Base-by-base conservation (phyloP, 2,113 vertebrate species). In the Microtus montanus region DNA sequence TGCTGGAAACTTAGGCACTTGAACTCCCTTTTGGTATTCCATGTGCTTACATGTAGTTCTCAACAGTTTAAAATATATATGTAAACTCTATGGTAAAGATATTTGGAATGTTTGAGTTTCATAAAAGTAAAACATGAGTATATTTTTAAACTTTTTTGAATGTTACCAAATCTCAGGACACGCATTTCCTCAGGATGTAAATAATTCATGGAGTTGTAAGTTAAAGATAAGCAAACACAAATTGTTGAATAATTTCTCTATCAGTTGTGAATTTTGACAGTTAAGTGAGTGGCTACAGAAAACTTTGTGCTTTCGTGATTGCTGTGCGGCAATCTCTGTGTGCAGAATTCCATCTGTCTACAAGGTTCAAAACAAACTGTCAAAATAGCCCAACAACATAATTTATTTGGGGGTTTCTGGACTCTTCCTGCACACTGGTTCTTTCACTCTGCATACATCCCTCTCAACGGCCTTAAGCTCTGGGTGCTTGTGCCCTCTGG, bases 281-380 rank as follows among this genome's bases (percentile, higher is more conserved):
- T n/a, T 28, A 85, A 90, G 68, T 54, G 38, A 64, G 41, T 54
- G 14, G 80, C 87, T 68, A 77, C 28, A 58, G 7, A 66, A 85
- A 83, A 22, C 1, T 0, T 7, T 70, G 41, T 12, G 11, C 61
- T 44, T 0, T 0, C 26, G 13, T 35, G 73, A 26, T 9, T 44
- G 54, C 33, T n/a, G 13, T 5, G 87, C 38, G 80, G 38, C 91
- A 93, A 74, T 75, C 35, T 89, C 49, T 75, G 74, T 33, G 2
- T 61, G 58, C 3, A 41, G 80, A 49, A 66, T 8, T 54, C 61
- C 85, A 68, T 64, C 94, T 90, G 77, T 94, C 66, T 97, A 84
- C 80, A 44, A 24, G 84, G 52, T 49, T 94, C 64, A 95, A 90
- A 93, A 88, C 78, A 95, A 96, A 92, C 87, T 93, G 93, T 95